Evolutionary conservation across 2,113 vertebrate species (phyloP).

Genomic region (Lamprologus callipterus): DNA sequence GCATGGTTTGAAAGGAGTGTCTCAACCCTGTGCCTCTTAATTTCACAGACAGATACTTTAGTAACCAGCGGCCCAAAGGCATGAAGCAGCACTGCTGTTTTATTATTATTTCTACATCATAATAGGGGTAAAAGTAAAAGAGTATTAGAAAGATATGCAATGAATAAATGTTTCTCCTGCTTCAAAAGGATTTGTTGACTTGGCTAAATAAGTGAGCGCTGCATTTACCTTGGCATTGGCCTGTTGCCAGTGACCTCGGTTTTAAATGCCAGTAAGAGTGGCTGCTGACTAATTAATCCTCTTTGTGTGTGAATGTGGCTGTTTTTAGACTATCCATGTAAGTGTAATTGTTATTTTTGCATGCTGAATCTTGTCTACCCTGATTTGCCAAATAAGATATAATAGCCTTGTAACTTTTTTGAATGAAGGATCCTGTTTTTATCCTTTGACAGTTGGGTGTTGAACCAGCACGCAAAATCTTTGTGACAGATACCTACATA

Average conservation of each 20-base stretch:
- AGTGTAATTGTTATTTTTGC: not conserved
- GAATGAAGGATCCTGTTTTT: not conserved
- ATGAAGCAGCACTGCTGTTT: not conserved
- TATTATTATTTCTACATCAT: not conserved
- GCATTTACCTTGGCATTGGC: not conserved
- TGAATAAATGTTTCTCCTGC: not conserved
- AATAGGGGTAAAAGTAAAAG: not conserved
- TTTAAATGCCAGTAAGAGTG: conserved; percentile 31
- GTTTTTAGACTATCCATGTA: not conserved
- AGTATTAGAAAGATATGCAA: not conserved
- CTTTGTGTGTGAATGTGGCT: conserved; percentile 37
- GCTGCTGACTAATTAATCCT: conserved; percentile 70
- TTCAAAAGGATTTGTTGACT: not conserved
- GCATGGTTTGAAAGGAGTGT: not conserved
- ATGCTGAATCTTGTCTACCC: not conserved
- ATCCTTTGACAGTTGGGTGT: conserved; percentile 46
- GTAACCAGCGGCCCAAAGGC: not conserved
- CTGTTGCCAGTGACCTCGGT: not conserved
- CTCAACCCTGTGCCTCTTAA: not conserved
- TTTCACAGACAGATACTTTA: not conserved
- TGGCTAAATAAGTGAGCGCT: not conserved
- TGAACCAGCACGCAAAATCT: conserved; percentile 64
- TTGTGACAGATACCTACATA: conserved; percentile 69
- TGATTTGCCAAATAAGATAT: not conserved
- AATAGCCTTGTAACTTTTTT: not conserved